Evolutionary conservation across 2,797 vertebrate species (phyloP).

Genomic region (Lagorchestes hirsutus): DNA sequence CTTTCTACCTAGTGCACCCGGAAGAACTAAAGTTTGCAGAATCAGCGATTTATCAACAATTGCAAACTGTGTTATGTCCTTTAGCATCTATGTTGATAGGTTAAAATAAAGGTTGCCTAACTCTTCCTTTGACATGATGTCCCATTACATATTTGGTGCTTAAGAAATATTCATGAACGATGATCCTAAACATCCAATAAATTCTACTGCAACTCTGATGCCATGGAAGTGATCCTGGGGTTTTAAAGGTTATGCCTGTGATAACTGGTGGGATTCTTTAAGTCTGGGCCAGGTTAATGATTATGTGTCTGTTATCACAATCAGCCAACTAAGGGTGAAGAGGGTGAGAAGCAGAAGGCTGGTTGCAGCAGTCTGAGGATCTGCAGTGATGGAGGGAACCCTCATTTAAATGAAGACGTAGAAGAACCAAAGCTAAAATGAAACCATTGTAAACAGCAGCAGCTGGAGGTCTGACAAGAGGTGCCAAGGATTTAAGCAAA

Average conservation of each 20-base stretch:
- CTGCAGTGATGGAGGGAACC: background rate
- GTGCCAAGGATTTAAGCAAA: background rate
- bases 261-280: background rate
- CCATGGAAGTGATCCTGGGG: background rate
- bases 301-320: background rate
- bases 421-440: background rate
- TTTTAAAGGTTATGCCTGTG: background rate
- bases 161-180: background rate
- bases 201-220: background rate
- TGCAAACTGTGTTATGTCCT: background rate
- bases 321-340: background rate
- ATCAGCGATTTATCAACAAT: background rate
- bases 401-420: background rate
- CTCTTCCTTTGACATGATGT: background rate
- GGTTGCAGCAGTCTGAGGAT: background rate
- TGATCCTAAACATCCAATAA: background rate
- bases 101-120: background rate
- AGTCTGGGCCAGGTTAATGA: background rate
- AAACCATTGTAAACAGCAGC: background rate
- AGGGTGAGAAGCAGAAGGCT: background rate
- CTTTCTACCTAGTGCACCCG: background rate
- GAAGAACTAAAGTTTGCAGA: background rate
- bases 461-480: background rate
- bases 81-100: background rate
- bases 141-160: background rate